These are phyloP conservation scores for Poeciliopsis gracilis DNA, from an alignment of 2,797 vertebrate species.

Conservation along the genomic window DNA sequence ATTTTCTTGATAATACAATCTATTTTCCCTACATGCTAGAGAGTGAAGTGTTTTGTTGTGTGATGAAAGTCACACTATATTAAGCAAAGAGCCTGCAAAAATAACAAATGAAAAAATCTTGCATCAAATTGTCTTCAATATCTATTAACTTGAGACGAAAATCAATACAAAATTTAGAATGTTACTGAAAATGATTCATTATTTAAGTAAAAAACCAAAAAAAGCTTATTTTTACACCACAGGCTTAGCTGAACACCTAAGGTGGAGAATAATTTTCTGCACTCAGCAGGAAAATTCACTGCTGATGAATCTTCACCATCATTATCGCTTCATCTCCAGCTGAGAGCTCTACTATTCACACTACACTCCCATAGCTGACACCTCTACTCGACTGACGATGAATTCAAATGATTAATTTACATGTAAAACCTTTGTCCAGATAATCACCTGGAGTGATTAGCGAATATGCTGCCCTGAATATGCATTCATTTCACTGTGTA, in stretches of 20 bases:
- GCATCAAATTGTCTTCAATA: not conserved
- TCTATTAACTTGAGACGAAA: not conserved
- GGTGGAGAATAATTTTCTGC: constrained; percentile 20
- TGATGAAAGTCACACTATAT: not conserved
- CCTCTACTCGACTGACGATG: constrained; percentile 9
- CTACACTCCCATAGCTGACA: constrained; percentile 12
- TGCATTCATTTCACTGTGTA: not conserved
- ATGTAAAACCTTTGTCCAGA: constrained; percentile 15
- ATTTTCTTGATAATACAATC: not conserved
- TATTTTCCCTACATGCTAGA: not conserved
- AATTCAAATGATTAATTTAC: constrained; percentile 30
- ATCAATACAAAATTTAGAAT: not conserved
- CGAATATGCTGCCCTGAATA: constrained; percentile 15
- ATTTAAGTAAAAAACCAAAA: not conserved
- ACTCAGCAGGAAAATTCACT: constrained; percentile 31
- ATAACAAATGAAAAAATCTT: not conserved
- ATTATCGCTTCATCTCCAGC: constrained; percentile 43
- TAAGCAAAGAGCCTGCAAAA: not conserved
- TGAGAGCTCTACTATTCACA: constrained; percentile 18
- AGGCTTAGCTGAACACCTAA: not conserved
- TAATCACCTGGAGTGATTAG: constrained; percentile 22
- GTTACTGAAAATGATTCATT: not conserved
- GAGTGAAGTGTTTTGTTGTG: not conserved
- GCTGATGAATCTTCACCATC: constrained; percentile 43
- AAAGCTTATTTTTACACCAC: not conserved